Evolutionary conservation across 2,113 vertebrate genomes (phyloP).

Genomic region (Athene cunicularia): DNA sequence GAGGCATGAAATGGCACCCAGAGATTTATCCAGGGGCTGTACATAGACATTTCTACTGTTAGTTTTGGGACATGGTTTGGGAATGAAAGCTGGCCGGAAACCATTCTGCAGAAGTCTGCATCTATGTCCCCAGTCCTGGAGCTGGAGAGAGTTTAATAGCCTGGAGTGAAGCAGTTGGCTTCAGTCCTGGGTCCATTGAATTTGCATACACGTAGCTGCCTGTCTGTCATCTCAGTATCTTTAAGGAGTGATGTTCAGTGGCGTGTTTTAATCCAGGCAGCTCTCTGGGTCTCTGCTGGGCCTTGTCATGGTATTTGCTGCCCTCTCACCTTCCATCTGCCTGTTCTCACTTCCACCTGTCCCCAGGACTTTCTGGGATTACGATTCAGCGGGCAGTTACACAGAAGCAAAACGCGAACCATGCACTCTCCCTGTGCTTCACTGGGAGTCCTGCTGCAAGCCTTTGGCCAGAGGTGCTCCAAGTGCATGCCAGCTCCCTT

Average conservation of each 20-base stretch:
- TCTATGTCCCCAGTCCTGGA: not conserved
- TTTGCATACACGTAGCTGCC: not conserved
- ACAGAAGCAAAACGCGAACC: not conserved
- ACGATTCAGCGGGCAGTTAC: not conserved
- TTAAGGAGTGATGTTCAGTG: not conserved
- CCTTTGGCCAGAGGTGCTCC: not conserved
- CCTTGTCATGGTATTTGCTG: not conserved
- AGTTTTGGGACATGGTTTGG: not conserved
- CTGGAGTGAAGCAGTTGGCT: not conserved
- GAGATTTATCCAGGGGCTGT: not conserved
- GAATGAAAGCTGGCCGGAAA: not conserved
- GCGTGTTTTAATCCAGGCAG: not conserved
- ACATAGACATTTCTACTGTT: not conserved
- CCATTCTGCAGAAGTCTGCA: not conserved
- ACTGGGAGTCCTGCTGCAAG: not conserved
- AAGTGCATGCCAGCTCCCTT: not conserved
- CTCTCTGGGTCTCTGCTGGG: not conserved
- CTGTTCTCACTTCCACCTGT: not conserved
- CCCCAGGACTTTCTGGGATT: not conserved
- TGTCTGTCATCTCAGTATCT: not conserved
- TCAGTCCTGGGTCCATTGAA: not conserved
- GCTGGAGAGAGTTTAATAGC: not conserved
- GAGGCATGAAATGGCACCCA: not conserved
- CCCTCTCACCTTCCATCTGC: not conserved
- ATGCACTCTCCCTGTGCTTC: not conserved